Percentiles rank a stretch among this genome's conserved stretches.
Evolutionary conservation across 2,113 vertebrate species (phyloP).

Genomic region (Pteruthius melanotis): DNA sequence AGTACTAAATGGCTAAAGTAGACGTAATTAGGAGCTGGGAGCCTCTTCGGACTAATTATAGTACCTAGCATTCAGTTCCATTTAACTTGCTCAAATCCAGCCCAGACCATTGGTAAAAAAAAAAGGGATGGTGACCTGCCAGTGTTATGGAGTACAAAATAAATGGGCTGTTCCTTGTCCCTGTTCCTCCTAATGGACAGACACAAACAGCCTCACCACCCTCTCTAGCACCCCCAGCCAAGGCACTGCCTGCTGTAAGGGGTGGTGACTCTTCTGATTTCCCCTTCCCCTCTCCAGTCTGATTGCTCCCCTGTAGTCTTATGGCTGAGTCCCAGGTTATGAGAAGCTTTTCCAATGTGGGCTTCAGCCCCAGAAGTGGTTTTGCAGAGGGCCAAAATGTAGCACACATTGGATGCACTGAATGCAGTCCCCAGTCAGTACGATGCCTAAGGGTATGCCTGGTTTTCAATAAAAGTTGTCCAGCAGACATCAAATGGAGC

Average conservation of each 20-base stretch:
- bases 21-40: neutral
- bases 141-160: neutral
- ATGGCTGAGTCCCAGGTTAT: neutral
- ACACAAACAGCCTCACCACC: neutral
- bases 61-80: neutral
- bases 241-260: neutral
- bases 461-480: neutral
- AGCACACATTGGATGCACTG: neutral
- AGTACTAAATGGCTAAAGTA: neutral
- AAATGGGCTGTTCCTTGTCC: neutral
- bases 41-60: neutral
- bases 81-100: neutral
- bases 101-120: neutral
- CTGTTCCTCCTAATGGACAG: neutral
- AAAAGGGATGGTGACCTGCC: neutral
- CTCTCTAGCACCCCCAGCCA: neutral
- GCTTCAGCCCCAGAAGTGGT: neutral
- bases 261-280: neutral
- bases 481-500: neutral
- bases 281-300: fast-evolving
- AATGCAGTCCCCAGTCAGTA: neutral
- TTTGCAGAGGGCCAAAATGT: neutral
- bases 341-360: neutral
- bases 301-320: neutral
- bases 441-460: neutral